Conservation (phyloP, 1,140 invertebrate species). For the Drosophila grimshawi region DNA sequence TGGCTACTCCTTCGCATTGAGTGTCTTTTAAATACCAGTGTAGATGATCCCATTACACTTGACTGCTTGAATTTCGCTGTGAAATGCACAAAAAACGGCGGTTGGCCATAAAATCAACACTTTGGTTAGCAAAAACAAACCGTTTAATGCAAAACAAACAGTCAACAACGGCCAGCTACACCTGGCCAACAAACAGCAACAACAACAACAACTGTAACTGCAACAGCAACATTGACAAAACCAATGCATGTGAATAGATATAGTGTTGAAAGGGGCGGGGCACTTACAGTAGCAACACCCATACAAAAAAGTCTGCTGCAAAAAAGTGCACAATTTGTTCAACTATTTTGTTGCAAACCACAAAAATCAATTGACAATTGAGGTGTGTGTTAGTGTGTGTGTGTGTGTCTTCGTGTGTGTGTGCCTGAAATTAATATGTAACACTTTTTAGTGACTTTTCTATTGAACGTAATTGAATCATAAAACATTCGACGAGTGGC, state of each 20-base stretch:
- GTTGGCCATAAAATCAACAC: slow-evolving; percentile 80
- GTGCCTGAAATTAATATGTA: slow-evolving; percentile 60
- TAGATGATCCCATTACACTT: slow-evolving; percentile 17
- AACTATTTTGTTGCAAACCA: slow-evolving; percentile 76
- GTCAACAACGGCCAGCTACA: slow-evolving; percentile 67
- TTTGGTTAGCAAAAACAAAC: slow-evolving; percentile 81
- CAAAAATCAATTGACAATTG: slow-evolving; percentile 83
- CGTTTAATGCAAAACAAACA: slow-evolving; percentile 76
- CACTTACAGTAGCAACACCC: slow-evolving; percentile 27
- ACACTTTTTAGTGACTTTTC: slow-evolving; percentile 62
- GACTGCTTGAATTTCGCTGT: slow-evolving; percentile 16
- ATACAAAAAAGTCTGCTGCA: slow-evolving; percentile 27
- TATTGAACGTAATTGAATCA: slow-evolving; percentile 73
- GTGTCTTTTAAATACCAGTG: slow-evolving; percentile 9
- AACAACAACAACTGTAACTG: slow-evolving; percentile 47
- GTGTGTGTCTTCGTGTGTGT: slow-evolving; percentile 7
- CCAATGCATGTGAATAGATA: slow-evolving; percentile 30
- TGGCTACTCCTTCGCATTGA: background rate
- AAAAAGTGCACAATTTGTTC: slow-evolving; percentile 57
- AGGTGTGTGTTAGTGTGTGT: slow-evolving; percentile 31
- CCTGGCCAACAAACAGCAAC: slow-evolving; percentile 41
- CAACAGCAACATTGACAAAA: background rate
- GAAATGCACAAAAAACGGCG: slow-evolving; percentile 28
- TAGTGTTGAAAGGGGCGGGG: slow-evolving; percentile 74
- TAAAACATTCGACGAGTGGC: slow-evolving; percentile 40